phyloP scores from a whole-genome alignment of 2,797 vertebrate genomes.

The Taenioides sp. region DNA sequence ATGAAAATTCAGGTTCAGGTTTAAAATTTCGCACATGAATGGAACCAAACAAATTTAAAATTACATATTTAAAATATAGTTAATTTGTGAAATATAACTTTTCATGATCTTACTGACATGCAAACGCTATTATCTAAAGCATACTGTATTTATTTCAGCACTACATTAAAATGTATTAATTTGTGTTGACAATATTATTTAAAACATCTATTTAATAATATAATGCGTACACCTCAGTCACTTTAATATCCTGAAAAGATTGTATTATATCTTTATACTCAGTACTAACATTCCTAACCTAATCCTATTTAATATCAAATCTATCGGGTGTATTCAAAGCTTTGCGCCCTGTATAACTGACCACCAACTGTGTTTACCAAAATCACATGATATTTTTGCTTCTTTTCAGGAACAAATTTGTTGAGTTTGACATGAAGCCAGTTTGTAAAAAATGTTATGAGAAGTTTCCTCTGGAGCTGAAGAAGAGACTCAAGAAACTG shows the following conservation, averaged over 20 bases:
- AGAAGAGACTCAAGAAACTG: slow-evolving; percentile 98
- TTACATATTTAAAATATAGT: too few species aligned
- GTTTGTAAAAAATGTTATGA: slow-evolving; percentile 99
- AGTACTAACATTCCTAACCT: neutral
- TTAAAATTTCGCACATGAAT: neutral
- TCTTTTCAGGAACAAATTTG: slow-evolving; percentile 94
- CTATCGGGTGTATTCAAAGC: too few species aligned
- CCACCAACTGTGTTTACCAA: neutral
- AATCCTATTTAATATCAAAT: too few species aligned
- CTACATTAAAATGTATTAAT: neutral
- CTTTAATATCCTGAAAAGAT: neutral
- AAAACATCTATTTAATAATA: neutral
- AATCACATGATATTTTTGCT: neutral
- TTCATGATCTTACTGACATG: neutral
- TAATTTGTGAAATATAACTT: neutral
- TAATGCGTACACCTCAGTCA: neutral
- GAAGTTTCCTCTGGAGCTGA: slow-evolving; percentile 98
- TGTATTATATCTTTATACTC: neutral
- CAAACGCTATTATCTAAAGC: neutral
- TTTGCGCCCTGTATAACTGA: neutral
- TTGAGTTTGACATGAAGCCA: slow-evolving; percentile 99
- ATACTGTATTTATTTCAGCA: neutral
- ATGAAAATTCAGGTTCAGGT: neutral
- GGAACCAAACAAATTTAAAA: too few species aligned
- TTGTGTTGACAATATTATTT: neutral